Evolutionary conservation across 2,888 invertebrate genomes (phyloP).

Genomic region (Anodontia alba): DNA sequence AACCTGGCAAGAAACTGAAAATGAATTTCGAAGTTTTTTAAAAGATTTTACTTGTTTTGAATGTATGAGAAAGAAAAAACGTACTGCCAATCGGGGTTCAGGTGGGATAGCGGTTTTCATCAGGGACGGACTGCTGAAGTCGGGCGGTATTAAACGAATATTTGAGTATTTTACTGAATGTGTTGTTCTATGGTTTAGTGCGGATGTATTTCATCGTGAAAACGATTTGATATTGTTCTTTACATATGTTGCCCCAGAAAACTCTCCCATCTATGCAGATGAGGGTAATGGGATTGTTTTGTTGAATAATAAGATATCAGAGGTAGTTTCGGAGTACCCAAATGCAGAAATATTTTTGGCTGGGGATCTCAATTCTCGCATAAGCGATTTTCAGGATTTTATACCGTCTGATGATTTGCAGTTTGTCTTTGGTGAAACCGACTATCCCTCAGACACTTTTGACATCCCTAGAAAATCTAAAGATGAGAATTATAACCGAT

Average conservation of each 20-base stretch:
- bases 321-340: not conserved
- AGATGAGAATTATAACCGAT: not conserved
- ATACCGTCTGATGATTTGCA: not conserved
- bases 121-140: not conserved
- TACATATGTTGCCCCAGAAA: not conserved
- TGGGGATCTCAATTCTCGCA: not conserved
- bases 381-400: not conserved
- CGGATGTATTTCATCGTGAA: not conserved
- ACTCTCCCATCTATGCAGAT: not conserved
- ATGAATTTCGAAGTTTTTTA: not conserved
- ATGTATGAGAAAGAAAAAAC: not conserved
- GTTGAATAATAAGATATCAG: not conserved
- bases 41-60: not conserved
- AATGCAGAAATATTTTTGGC: not conserved
- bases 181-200: not conserved
- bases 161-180: not conserved
- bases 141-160: not conserved
- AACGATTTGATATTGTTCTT: not conserved
- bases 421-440: conserved; percentile 15
- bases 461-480: not conserved
- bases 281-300: not conserved
- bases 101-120: not conserved
- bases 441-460: conserved; percentile 3
- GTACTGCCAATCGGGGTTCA: not conserved
- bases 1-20: not conserved